Evolutionary conservation across 2,113 vertebrate species (phyloP).

Genomic region (Poeciliopsis occidentalis): DNA sequence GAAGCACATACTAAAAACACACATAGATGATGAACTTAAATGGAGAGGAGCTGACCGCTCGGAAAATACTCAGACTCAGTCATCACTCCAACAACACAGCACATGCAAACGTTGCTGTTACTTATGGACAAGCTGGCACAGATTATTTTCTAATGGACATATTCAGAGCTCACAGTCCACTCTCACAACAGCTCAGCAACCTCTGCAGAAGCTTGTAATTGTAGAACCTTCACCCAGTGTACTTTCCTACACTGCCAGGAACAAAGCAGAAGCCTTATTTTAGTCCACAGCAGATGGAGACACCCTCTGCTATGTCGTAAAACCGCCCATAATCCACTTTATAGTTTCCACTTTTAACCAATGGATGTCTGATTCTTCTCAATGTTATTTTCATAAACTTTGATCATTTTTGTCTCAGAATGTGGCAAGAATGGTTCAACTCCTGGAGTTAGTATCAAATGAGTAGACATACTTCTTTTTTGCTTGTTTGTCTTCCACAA

Average conservation of each 20-base stretch:
- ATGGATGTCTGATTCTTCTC: neutral
- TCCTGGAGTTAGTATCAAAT: neutral
- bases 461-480: neutral
- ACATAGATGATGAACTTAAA: neutral
- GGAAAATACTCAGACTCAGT: constrained; percentile 10
- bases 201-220: constrained; percentile 53
- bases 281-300: constrained; percentile 25
- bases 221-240: constrained; percentile 47
- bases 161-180: constrained; percentile 15
- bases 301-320: neutral
- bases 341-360: neutral
- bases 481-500: neutral
- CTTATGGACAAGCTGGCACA: neutral
- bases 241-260: constrained; percentile 53
- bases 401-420: neutral
- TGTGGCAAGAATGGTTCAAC: neutral
- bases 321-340: neutral
- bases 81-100: neutral
- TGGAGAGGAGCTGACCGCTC: neutral
- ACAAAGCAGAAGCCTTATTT: constrained; percentile 61
- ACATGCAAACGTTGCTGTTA: neutral
- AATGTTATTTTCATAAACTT: neutral
- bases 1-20: constrained; percentile 1
- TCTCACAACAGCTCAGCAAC: constrained; percentile 38
- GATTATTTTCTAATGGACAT: constrained; percentile 2